Conservation (phyloP, 2,888 invertebrate genomes). For the Scelioninae gen. 1 region DNA sequence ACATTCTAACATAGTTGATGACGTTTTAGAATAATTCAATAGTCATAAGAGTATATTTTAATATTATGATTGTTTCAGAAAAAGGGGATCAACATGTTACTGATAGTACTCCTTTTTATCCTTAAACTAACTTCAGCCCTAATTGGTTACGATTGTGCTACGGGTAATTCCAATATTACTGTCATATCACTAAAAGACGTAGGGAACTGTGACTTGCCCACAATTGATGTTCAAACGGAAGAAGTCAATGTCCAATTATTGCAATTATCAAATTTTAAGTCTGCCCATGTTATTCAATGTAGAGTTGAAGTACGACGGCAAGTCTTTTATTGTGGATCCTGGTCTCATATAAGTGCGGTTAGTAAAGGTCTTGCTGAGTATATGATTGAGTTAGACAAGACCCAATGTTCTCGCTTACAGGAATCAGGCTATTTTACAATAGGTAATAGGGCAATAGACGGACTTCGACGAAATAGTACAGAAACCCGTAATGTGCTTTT, state of each 20-base stretch:
- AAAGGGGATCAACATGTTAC: background rate
- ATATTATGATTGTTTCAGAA: background rate
- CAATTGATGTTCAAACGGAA: background rate
- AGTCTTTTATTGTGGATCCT: slow-evolving; percentile 6
- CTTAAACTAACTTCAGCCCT: background rate
- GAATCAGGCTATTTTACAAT: background rate
- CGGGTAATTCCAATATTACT: background rate
- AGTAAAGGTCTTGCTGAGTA: slow-evolving; percentile 19
- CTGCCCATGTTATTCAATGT: background rate
- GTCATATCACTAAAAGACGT: slow-evolving; percentile 3
- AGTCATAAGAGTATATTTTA: too few relatives aligned
- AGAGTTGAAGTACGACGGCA: background rate
- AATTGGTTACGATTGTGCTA: slow-evolving; percentile 1
- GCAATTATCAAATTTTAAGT: background rate
- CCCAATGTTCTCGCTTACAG: background rate
- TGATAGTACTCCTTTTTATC: background rate
- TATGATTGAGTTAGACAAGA: slow-evolving; percentile 1
- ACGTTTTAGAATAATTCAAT: too few relatives aligned
- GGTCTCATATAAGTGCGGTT: slow-evolving; percentile 10
- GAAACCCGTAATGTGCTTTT: background rate
- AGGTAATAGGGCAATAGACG: background rate
- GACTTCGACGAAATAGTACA: background rate
- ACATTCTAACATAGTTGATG: background rate
- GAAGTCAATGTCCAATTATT: background rate
- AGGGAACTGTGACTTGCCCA: background rate